Evolutionary conservation across 2,113 vertebrate genomes (phyloP).

Genomic region (Garra rufa): DNA sequence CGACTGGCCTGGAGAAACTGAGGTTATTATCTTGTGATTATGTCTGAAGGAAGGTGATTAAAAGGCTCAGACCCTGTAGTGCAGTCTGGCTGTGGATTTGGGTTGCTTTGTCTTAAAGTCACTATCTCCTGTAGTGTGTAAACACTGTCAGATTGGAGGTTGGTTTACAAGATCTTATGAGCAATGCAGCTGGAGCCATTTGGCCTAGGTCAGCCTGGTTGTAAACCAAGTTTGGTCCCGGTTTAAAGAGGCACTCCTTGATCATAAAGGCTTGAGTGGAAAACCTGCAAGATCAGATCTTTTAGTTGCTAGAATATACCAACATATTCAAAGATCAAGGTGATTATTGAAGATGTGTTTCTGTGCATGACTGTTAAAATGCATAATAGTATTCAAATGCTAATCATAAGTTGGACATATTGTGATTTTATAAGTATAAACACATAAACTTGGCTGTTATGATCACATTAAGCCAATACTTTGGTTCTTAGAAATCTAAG

Average conservation of each 20-base stretch:
- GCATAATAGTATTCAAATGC: background rate
- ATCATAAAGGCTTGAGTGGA: background rate
- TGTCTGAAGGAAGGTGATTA: conserved; percentile 12
- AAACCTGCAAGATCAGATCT: background rate
- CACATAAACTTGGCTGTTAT: background rate
- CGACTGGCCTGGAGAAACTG: background rate
- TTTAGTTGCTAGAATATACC: background rate
- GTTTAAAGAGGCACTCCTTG: conserved; percentile 7
- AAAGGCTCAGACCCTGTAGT: background rate
- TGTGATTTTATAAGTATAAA: background rate
- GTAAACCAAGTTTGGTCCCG: background rate
- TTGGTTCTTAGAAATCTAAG: background rate
- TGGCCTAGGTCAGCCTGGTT: background rate
- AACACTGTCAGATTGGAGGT: conserved; percentile 20
- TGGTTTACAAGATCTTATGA: conserved; percentile 6
- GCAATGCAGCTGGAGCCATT: background rate
- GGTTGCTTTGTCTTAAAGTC: conserved; percentile 7
- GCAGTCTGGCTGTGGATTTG: background rate
- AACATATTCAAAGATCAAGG: no score
- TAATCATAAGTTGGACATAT: background rate
- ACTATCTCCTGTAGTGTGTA: background rate
- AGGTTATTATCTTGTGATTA: conserved; percentile 22
- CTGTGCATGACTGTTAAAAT: background rate
- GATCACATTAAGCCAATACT: background rate
- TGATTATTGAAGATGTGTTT: background rate